Base-by-base conservation (phyloP, 2,888 invertebrate species). In the Molorchus minor region DNA sequence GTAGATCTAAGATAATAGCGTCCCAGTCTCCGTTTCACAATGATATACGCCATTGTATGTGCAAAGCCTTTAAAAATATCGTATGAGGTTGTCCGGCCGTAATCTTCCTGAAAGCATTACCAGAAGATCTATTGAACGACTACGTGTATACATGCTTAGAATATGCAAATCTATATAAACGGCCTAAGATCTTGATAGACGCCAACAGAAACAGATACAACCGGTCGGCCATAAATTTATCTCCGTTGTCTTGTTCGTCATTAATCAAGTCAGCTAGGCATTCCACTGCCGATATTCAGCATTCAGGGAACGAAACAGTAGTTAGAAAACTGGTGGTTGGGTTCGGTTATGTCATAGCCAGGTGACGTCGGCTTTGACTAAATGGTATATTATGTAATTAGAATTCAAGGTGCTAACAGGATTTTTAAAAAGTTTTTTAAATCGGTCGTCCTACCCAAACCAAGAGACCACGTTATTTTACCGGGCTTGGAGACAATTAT, bases 141-240 rank as follows among this genome's bases (percentile, higher is more conserved):
- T 41, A 51, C 49, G 38, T 60, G 60, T 68, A 59, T 63, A 64
- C 66, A 55, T 68, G 62, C 62, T 58, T 65, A 65, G 72, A 69
- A 69, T 68, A 70, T 71, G 68, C 68, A 68, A 71, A 70, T 70
- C 65, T 66, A 66, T 61, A 68, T 64, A 64, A 66, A 62, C 64
- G 65, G 64, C 64, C 70, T 64, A 69, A 70, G 70, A 72, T 72
- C 67, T n/a, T 70, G 69, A 74, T 71, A 69, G 71, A 69, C 67
- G 65, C 62, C 58, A 68, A 64, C 68, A 71, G 71, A 72, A 71
- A 71, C 70, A 69, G 72, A 73, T 71, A 69, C 63, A 64, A 61
- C 61, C 61, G 64, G 59, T 58, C 65, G 61, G 66, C 71, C 66
- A 70, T 72, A 71, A 70, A 72, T 72, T 70, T 74, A 71, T 72